Base-by-base conservation (phyloP, 2,797 vertebrate species). In the Coracias cyanogaster region DNA sequence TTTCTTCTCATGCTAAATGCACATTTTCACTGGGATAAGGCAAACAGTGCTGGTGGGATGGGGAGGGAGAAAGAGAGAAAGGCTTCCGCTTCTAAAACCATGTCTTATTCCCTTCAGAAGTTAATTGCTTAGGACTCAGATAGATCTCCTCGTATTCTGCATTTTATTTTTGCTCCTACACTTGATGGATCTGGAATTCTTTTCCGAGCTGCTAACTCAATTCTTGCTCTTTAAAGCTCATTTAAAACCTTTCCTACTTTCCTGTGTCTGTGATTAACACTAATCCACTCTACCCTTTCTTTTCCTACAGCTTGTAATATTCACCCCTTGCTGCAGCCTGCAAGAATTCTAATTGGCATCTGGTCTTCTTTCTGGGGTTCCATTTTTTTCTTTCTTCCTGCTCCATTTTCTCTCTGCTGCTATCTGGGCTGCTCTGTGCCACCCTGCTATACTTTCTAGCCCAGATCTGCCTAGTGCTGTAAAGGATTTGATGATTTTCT, bases 401-500 rank as follows among this genome's bases (percentile, higher is more conserved):
- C 85, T 94, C 91, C 92, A 88, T 91, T 96, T 95, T 95, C 79
- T 89, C 84, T 76, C 93, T 83, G 19, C 70, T 41, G 3, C 79
- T 93, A 71, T 79, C 80, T 76, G 66, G 83, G 46, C 88, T 89
- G 88, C 66, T 93, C 80, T 92, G 26, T 85, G 90, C 88, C 78
- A 77, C 74, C 89, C 83, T 89, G 83, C 90, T 86, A 94, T 43
- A 93, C 89, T 90, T 88, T 91, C 88, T 83, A 94, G 84, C 95
- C 87, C 70, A 94, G 84, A 92, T 96, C 92, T 96, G 87, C 95
- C 95, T 86, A 79, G 39, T 64, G 61, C 87, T 86, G 45, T 57
- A 87, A 96, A 91, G 84, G 89, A 95, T 95, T 96, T 92, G 80
- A 96, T 79, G 72, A 74, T 95, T 94, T 95, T 90, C 96, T 94